These are phyloP conservation scores for Atethmia centrago DNA, from an alignment of 2,888 invertebrate genomes.

Conservation along the genomic window DNA sequence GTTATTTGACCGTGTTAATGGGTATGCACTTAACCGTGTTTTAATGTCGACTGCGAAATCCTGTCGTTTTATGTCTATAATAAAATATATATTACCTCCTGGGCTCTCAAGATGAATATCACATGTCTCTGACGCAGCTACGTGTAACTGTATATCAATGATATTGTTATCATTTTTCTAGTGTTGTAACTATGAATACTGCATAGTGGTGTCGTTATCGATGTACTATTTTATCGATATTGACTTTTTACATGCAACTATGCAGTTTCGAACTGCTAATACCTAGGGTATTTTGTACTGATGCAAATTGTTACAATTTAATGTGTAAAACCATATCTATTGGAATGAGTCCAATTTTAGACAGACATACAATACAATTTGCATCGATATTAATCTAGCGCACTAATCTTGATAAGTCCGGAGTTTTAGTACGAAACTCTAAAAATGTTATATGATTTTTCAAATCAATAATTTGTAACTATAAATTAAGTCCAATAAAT, in stretches of 20 bases:
- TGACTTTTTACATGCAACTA: constrained; percentile 15
- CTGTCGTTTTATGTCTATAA: constrained; percentile 3
- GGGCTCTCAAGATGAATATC: neutral
- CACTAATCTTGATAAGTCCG: neutral
- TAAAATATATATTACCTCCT: neutral
- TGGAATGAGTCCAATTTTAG: constrained; percentile 2
- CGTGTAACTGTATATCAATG: neutral
- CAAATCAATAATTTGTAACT: no score
- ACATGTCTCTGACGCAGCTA: constrained; percentile 6
- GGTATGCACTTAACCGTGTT: constrained; percentile 11
- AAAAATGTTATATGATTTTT: no score
- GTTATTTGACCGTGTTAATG: neutral
- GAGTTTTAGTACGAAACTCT: no score
- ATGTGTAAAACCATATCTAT: neutral
- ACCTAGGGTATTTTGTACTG: constrained; percentile 4
- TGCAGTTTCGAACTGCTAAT: constrained; percentile 17
- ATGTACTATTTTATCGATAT: constrained; percentile 29
- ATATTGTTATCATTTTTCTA: constrained; percentile 2
- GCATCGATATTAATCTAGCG: neutral
- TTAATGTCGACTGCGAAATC: constrained; percentile 8
- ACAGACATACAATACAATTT: neutral
- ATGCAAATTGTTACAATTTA: constrained; percentile 9
- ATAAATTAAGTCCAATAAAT: no score
- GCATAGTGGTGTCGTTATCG: constrained; percentile 8
- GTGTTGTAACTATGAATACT: constrained; percentile 8